Conservation (phyloP, 1,140 invertebrate species). For the Dysdera silvatica region DNA sequence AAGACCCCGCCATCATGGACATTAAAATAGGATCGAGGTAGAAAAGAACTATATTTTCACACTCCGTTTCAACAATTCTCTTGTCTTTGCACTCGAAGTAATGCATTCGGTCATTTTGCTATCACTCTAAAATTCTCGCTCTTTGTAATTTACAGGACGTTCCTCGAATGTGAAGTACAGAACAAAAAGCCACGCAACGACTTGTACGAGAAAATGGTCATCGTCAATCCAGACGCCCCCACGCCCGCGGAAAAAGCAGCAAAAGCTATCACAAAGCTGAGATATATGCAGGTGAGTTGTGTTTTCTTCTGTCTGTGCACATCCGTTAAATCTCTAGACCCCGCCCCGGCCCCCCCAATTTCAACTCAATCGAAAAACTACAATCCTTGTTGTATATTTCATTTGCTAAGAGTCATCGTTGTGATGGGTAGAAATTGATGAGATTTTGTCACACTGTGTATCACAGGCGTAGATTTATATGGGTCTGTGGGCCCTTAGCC, state of each 20-base stretch:
- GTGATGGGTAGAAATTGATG: no score
- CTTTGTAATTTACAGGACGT: constrained; percentile 55
- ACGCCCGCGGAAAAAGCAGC: constrained; percentile 67
- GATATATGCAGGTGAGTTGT: constrained; percentile 68
- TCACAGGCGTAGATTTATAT: no score
- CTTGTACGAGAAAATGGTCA: constrained; percentile 88
- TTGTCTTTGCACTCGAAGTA: no score
- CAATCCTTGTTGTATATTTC: no score
- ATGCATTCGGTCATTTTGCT: neutral
- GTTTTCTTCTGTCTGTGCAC: neutral
- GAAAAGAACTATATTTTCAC: no score
- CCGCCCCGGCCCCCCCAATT: no score
- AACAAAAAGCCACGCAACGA: constrained; percentile 68
- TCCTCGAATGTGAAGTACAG: constrained; percentile 85
- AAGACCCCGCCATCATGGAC: constrained; percentile 82
- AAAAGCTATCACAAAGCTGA: constrained; percentile 78
- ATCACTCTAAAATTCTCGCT: neutral
- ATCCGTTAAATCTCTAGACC: no score
- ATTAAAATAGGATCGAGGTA: constrained; percentile 79
- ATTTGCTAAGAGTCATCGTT: no score
- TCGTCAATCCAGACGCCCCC: constrained; percentile 76
- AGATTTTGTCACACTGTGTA: no score
- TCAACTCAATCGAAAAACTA: no score
- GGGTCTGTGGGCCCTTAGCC: no score
- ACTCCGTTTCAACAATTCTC: no score